Base-by-base conservation (phyloP, 2,888 invertebrate species). In the Cheilosia impressa region DNA sequence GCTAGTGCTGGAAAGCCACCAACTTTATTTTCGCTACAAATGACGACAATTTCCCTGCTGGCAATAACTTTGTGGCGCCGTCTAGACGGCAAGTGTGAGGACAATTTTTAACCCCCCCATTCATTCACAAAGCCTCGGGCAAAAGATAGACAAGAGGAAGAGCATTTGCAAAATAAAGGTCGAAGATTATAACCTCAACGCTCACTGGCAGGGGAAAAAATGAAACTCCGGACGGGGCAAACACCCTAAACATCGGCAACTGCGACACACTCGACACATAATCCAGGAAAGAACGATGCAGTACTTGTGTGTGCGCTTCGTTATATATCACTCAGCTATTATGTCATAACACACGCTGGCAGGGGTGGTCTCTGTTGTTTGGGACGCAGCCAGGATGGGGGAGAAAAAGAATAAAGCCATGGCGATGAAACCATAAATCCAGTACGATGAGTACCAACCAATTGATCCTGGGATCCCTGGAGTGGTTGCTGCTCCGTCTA, bases 11-110 rank as follows among this genome's bases (percentile, higher is more conserved):
- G 57, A 75, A 27, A 24, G 22, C 31, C 41, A 47, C 24, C 72
- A 82, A 66, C 72, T 71, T 68, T 57, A 34, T 68, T 78, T 66
- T 15, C 72, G 68, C 66, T 58, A 60, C 66, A 53, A 78, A 72
- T 82, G 68, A 82, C 78, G 62, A 72, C 71, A 77, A 60, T 69
- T 76, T 68, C 57, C 66, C 62, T 72, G 71, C 60, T 82, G 82
- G 62, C 77, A 72, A 66, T 43, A 77, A 68, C 55, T 77, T 82
- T 72, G 60, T 72, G 82, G 82, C 82, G 82, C 82, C 82, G 82
- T 82, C 82, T 82, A 78, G 82, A 82, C 82, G 60, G 10, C 60
- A 50, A 77, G 82, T 71, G 41, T 77, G 72, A 43, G 82, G 71
- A 53, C 53, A 45, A 75, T 27, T 65, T 22, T 17, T 9, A 43